Evolutionary conservation across 2,888 invertebrate species (phyloP).

Genomic region (Mycogona germanica): DNA sequence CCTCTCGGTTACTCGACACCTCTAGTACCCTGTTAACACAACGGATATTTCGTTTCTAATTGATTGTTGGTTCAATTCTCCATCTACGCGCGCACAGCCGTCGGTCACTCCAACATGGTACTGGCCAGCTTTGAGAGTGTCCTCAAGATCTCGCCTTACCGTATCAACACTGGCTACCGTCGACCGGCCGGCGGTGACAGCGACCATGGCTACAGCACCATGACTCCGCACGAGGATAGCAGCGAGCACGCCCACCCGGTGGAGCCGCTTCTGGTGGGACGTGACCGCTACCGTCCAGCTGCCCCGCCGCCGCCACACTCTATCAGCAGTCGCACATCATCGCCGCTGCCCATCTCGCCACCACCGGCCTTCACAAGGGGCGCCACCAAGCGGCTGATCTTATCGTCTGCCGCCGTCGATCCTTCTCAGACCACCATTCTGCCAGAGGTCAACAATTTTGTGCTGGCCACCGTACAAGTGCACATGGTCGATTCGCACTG

Average conservation of each 20-base stretch:
- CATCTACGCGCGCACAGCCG: too few relatives aligned
- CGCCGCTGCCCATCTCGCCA: conserved; percentile 16
- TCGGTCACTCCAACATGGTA: conserved; percentile 20
- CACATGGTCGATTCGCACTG: conserved; percentile 61
- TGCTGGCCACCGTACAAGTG: conserved; percentile 79
- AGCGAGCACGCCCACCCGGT: conserved; percentile 35
- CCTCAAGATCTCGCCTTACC: conserved; percentile 71
- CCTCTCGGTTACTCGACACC: too few relatives aligned
- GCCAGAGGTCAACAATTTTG: conserved; percentile 41
- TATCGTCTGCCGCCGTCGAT: conserved; percentile 9
- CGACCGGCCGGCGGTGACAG: conserved; percentile 64
- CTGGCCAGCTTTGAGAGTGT: conserved; percentile 41
- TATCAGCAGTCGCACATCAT: conserved; percentile 23
- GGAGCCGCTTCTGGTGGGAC: conserved; percentile 24
- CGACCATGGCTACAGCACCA: conserved; percentile 91
- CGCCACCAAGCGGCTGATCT: too few relatives aligned
- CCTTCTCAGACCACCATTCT: conserved; percentile 28
- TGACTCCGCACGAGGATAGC: conserved; percentile 84
- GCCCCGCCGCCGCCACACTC: conserved; percentile 21
- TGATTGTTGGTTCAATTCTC: too few relatives aligned
- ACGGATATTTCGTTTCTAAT: too few relatives aligned
- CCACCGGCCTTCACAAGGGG: background rate
- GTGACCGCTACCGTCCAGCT: conserved; percentile 19
- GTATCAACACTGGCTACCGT: conserved; percentile 66
- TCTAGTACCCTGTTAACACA: too few relatives aligned